Evolutionary conservation across 1,140 invertebrate species (phyloP), one percentile per base, ranked within the genome.

Genomic region (Arctopsyche grandis): DNA sequence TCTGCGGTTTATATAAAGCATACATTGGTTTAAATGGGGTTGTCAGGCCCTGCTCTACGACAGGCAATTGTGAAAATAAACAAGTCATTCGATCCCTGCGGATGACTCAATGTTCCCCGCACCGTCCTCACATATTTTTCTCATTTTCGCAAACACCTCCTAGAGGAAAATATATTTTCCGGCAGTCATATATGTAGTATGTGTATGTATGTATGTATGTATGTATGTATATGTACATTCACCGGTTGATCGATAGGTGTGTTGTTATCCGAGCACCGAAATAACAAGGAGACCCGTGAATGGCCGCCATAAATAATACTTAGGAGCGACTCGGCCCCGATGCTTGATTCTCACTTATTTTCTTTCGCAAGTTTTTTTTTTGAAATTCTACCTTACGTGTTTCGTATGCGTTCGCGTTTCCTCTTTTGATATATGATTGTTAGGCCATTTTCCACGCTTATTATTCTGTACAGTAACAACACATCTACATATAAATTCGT

Each of bases 291-390:
- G 56, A 58, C 75, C 19, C 58, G 26, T 56, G 81, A 79, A 79
- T 75, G 78, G 78, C 69, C 70, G 77, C 78, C 78, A 78, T 82
- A 82, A 82, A 82, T 82, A 82, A 78, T 75, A 79, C 78, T 82
- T 82, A 79, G 60, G 71, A 71, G 26, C 63, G 56, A 76, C 56
- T 75, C 52, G 48, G 29, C 22, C 46, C 46, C 38, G 70, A 73
- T 24, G 66, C 66, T 71, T 71, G 69, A 71, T 71, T 26, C 63
- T 66, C 24, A 22, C 63, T 16, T 21, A 21, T 66, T 66, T 66
- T 29, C 63, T 52, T 52, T 66, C 63, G 5, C 7, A 38, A 38
- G 29, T 66, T 24, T n/a, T 66, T 26, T 60, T 21, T 66, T 66
- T 22, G 22, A 66, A 66, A 66, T 24, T 26, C 16, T 4, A 7